A percentile compares a stretch with the other conserved stretches of the same genome.
Conservation (phyloP, 2,888 invertebrate genomes). For the Holacanthella duospinosa region DNA sequence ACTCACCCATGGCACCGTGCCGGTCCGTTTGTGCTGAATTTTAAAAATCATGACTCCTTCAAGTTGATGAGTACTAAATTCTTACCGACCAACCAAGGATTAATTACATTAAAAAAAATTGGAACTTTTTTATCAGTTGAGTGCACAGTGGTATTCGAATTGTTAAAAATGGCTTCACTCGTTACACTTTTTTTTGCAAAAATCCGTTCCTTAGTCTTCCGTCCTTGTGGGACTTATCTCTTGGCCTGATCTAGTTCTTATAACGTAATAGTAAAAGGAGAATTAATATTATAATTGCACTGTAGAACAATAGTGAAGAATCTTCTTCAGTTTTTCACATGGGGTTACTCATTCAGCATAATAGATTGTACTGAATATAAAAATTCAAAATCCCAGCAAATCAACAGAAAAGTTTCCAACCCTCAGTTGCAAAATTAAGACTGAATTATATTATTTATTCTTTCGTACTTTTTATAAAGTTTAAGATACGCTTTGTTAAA, state of each 20-base stretch:
- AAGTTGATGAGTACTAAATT: not conserved
- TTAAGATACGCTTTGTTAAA: not conserved
- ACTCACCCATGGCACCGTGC: conserved; percentile 5
- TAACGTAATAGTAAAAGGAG: not conserved
- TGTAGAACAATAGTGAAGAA: not conserved
- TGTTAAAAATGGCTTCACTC: not conserved
- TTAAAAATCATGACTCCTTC: not conserved
- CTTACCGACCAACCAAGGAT: not conserved
- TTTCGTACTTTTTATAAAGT: not conserved
- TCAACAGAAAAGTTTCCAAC: not conserved
- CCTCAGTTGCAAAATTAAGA: not conserved
- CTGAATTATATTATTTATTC: not conserved
- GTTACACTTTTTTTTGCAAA: not conserved
- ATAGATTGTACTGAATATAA: not conserved
- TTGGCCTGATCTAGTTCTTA: not conserved
- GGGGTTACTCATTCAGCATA: not conserved
- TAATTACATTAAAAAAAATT: not conserved
- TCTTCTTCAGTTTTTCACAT: conserved; percentile 1
- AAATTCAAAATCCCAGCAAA: not conserved
- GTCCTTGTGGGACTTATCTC: not conserved
- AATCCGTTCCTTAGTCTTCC: not conserved
- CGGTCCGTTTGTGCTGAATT: not conserved
- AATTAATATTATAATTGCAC: too few species aligned
- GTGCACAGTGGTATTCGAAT: not conserved
- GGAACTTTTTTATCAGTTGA: not conserved